Base-by-base conservation (phyloP, 2,888 invertebrate species). In the Oligia fasciuncula region DNA sequence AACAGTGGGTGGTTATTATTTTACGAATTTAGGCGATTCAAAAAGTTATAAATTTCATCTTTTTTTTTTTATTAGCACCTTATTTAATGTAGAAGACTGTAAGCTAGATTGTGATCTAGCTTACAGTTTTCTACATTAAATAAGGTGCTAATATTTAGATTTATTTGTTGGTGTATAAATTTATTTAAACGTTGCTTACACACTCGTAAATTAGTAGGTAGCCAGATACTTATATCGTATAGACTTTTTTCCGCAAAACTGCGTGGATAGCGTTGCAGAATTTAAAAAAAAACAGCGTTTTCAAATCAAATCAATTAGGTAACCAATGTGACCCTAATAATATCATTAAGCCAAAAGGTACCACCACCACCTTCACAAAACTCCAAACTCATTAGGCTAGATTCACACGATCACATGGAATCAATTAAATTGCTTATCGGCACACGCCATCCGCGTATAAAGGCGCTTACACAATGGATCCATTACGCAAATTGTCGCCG, bases 401-500 rank as follows among this genome's bases (percentile, higher is more conserved):
- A 85, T 94, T 92, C 92, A 94, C 93, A 94, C 92, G 90, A 91
- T 91, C 86, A 87, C 90, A 85, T 87, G 86, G 90, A 93, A 93
- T 94, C 93, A 94, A 95, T 94, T 94, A 94, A 91, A 91, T 89
- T 85, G 90, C 90, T 87, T 89, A 91, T 88, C 91, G 90, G 87
- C 91, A 91, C 96, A 96, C 96, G 96, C 96, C 92, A 96, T 94
- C 92, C 92, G 92, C 90, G 89, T 94, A 94, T 96, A 96, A 96
- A 95, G 94, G 86, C 91, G 91, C 88, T 80, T 87, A 88, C 93
- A 96, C 97, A 96, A 96, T 95, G 90, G 94, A 93, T 94, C 95
- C 96, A 97, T 97, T 96, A 96, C 94, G 93, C 93, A 96, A 96
- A 96, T 96, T 96, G 96, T 95, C 92, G 86, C 89, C 92, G 89